Base-by-base conservation (phyloP, 2,797 vertebrate species). In the Heteromormyrus szaboi region DNA sequence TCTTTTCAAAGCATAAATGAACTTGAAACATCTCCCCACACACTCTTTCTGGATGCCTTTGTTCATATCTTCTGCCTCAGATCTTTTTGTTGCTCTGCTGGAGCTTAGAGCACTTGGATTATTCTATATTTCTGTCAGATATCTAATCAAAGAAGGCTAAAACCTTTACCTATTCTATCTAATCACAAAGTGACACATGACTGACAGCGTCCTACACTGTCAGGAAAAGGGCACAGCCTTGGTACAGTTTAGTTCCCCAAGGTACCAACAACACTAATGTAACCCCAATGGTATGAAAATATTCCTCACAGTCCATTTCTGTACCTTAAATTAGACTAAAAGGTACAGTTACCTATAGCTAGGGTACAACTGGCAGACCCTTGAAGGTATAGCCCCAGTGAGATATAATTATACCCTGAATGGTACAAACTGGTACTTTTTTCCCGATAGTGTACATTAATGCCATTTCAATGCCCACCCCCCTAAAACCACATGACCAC, bases 61-160 rank as follows among this genome's bases (percentile, higher is more conserved):
- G 33, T 79, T 56, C 33, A 56, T 9, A 25, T 53, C 76, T 59
- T 22, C 44, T 65, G 87, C 29, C 29, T 72, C 65, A 72, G 12
- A 72, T 72, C 65, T 72, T 72, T 72, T 72, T 37, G 91, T 90
- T 87, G 91, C 89, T 90, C 88, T 90, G 81, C 91, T 86, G 88
- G 88, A 33, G 51, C 51, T 48, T 4, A 51, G n/a, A 53, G 72
- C 48, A 88, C 33, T 54, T 22, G 48, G n/a, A 37, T 50, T 19
- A 56, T 79, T 51, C 50, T 8, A 41, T 76, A 81, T 33, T 41
- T 33, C 33, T 33, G 50, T 79, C 48, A 72, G 65, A 72, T 72
- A 72, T 48, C 53, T 33, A 51, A 33, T 83, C 37, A 83, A 48
- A 87, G 48, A 76, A 68, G n/a, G 44, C 41, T 91, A 91, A 90